Evolutionary conservation across 2,113 vertebrate genomes (phyloP), one percentile per base, ranked within the genome.

Genomic region (Mesocricetus auratus): DNA sequence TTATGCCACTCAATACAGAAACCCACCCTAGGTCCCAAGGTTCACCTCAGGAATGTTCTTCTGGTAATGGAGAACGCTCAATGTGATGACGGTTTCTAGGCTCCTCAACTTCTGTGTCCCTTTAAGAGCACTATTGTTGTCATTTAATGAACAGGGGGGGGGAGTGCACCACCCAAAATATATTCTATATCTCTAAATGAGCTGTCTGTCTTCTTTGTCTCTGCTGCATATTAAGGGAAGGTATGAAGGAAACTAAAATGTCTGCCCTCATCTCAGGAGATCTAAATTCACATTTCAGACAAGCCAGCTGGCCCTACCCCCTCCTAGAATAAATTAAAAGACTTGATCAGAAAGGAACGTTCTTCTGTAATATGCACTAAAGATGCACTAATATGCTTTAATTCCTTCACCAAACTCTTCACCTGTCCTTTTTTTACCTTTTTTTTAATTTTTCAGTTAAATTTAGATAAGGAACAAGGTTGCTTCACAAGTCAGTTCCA

Each of bases 151-250:
- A 29, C 15, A 82, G 56, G 60, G 29, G 53, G 29, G 53, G 17
- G 31, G n/a, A 56, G 71, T 60, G 4, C 3, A 0, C 24, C 66
- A 42, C 82, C 86, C 39, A 22, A 96, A 97, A 97, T 93, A 91
- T 1, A 96, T 8, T 88, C 86, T 75, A 2, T 69, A 60, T 95
- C 15, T 93, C n/a, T 89, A 83, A 89, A 91, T 68, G 83, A 50
- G 26, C 39, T 86, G 33, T 86, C 77, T 83, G 73, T 89, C 47
- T 78, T 89, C 8, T 15, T 94, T 79, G 10, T 89, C 56, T 94
- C 31, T 19, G 11, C 10, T 56, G 10, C 56, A 16, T 78, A 6
- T 92, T 96, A 88, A 93, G 62, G 82, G 77, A 90, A 93, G 45
- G 31, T 42, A 58, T 31, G 7, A n/a, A n/a, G 9, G 47, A 89